Evolutionary conservation across 1,140 invertebrate species (phyloP), one percentile per base, ranked within the genome.

Genomic region (Eumeta japonica): DNA sequence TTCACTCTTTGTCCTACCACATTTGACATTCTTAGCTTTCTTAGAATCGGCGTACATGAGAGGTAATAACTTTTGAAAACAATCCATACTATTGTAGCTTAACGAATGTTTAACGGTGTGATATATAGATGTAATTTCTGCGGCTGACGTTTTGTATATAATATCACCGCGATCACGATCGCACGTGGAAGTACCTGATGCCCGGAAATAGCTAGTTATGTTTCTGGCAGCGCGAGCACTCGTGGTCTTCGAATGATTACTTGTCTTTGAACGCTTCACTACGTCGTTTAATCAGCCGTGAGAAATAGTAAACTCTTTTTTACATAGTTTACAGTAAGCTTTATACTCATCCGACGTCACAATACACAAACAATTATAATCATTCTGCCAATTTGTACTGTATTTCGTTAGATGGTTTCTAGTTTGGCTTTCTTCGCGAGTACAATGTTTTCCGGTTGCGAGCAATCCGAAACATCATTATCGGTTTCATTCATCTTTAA

Each of bases 361-460:
- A 37, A 14, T 3, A 37, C 16, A 37, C 17, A 9, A 39, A 14
- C 35, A 40, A 41, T 40, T 18, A 41, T 20, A 41, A n/a, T 24
- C n/a, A 24, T 24, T 24, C n/a, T 24, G 5, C 39, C 39, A 44
- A 12, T 43, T 30, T 29, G 3, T 3, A 29, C 27, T 43, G 40
- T 43, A 44, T 43, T 43, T 43, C 24, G 39, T 14, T 10, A 43
- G 24, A 10, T 18, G 39, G 28, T 15, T 33, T 11, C 39, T 20
- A 45, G 16, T 5, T 39, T 47, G 16, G 19, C 33, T 45, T 38
- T 39, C 32, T 39, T 39, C 37, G 33, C 16, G 16, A 29, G 37
- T 39, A 16, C 17, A 39, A 37, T 39, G 17, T 39, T 37, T 39
- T 39, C 37, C 32, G 19, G 13, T 15, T 39, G 12, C 12, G 31